phyloP scores from a whole-genome alignment of 1,140 invertebrate species.

The Calephelis nemesis region DNA sequence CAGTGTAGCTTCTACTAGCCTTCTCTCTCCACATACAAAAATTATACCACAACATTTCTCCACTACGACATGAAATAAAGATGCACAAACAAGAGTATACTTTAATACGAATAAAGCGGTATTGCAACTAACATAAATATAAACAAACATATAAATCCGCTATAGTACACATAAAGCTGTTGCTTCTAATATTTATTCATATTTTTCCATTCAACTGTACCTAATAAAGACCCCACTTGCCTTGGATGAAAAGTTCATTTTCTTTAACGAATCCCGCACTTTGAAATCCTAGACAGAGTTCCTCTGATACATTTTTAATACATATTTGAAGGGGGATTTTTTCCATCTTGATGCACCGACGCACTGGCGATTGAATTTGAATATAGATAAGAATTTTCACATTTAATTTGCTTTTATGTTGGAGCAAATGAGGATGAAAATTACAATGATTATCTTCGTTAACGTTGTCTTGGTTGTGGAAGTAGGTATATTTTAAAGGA shows the following conservation, averaged over 20 bases:
- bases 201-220: conserved; percentile 42
- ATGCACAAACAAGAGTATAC: no score
- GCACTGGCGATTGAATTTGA: conserved; percentile 44
- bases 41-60: background rate
- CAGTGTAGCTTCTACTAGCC: no score
- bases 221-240: conserved; percentile 47
- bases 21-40: no score
- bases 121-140: no score
- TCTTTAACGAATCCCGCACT: conserved; percentile 58
- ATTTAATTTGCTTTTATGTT: conserved; percentile 11
- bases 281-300: conserved; percentile 52
- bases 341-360: conserved; percentile 28
- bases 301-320: conserved; percentile 56
- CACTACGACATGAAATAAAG: no score
- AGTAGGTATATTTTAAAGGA: no score
- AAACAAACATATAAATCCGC: no score
- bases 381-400: conserved; percentile 40
- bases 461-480: background rate
- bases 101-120: no score
- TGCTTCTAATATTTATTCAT: background rate
- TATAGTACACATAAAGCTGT: no score
- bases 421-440: conserved; percentile 6
- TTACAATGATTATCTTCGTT: conserved; percentile 11
- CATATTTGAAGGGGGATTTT: conserved; percentile 42
- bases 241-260: conserved; percentile 64